Base-by-base conservation (phyloP, 1,140 invertebrate species). In the Magallana angulata region DNA sequence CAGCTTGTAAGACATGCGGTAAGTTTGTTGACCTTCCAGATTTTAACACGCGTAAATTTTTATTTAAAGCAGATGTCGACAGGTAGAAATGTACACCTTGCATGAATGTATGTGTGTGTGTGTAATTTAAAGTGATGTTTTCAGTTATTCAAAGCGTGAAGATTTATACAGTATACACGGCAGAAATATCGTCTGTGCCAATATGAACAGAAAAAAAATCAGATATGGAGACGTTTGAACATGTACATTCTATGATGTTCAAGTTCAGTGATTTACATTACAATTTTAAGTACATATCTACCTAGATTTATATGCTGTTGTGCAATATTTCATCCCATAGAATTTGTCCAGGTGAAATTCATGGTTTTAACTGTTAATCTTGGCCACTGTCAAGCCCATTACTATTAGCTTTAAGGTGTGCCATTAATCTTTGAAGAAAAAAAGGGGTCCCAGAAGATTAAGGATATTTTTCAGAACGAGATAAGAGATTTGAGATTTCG, bases 1-100 rank as follows among this genome's bases (percentile, higher is more conserved):
- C 88, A 71, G 58, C 89, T 62, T 91, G 90, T 82, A 84, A 84
- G 36, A 91, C 76, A 62, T 91, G 90, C 71, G 88, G 90, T 91
- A 89, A 82, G 90, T 90, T 48, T 48, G 82, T 76, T 76, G 68
- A 76, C 68, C 68, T 76, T 76, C 68, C 68, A 76, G 68, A 76
- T 76, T 76, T 76, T 76, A 11, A 7, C 24, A 76, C 36, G 24
- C 68, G 68, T 76, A 30, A 30, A 76, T 76, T 76, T 76, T 30
- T 30, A 30, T 7, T 76, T 11, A 30, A 76, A 62, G n/a, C 60
- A 16, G 14, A 24, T 36, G 24, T 12, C 68, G 68, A 76, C 68
- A 76, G 68, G 68, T 76, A 76, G 36, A 64, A 36, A 30, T 30
- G 36, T 76, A 48, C 68, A 57, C 57, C 82, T 58, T 59, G 56